Evolutionary conservation across 2,797 vertebrate species (phyloP).

Genomic region (Leptatherina wallacei): DNA sequence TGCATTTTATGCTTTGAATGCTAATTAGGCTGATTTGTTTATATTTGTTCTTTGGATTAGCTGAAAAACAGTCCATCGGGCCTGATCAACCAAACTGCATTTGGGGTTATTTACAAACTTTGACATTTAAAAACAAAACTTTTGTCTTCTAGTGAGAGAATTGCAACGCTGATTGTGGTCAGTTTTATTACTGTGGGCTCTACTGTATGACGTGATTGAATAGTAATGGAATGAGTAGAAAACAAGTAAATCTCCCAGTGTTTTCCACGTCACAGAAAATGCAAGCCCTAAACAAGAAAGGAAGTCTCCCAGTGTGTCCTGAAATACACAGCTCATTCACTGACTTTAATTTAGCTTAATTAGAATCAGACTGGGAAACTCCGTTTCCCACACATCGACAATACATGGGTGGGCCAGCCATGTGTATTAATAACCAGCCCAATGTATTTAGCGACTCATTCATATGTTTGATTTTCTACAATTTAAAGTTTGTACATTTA

Average conservation of each 20-base stretch:
- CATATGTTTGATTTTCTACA: not conserved
- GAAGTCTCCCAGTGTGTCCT: constrained; percentile 20
- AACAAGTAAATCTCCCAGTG: not conserved
- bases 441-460: not conserved
- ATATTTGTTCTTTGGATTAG: not conserved
- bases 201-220: constrained; percentile 12
- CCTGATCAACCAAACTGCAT: not conserved
- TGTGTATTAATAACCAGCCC: not conserved
- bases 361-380: constrained; percentile 44
- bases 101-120: not conserved
- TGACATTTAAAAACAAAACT: not conserved
- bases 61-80: not conserved
- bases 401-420: not conserved
- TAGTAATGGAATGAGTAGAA: not conserved
- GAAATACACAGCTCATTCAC: constrained; percentile 16
- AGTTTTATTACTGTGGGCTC: not conserved
- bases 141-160: not conserved
- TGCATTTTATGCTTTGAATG: constrained; percentile 9
- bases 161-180: not conserved
- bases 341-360: constrained; percentile 38
- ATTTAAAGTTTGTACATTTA: not conserved
- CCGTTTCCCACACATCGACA: not conserved
- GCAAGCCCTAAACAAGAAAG: constrained; percentile 15
- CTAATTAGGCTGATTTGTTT: not conserved
- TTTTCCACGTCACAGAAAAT: constrained; percentile 12